Evolutionary conservation across 2,797 vertebrate species (phyloP).

Genomic region (Bovichtus diacanthus): DNA sequence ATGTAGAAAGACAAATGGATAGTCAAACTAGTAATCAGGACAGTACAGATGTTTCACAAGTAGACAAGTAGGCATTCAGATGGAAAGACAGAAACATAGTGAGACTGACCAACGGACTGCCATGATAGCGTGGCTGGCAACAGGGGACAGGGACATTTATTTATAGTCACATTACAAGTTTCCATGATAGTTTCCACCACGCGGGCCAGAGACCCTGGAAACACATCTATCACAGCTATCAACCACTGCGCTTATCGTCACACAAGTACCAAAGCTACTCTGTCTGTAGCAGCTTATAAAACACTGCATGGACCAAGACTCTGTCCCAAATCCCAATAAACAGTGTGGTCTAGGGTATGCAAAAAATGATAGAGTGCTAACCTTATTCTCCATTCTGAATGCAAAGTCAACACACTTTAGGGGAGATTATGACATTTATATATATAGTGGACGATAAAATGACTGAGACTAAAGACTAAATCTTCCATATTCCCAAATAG

Average conservation of each 20-base stretch:
- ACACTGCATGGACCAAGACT: neutral
- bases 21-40: neutral
- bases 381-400: neutral
- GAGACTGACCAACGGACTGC: neutral
- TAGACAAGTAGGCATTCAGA: neutral
- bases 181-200: constrained; percentile 76
- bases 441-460: no score
- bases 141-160: constrained; percentile 69
- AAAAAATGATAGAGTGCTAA: neutral
- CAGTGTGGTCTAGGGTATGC: neutral
- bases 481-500: neutral
- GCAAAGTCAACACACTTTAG: neutral
- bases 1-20: neutral
- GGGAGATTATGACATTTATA: neutral
- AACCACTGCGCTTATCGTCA: constrained; percentile 59
- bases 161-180: constrained; percentile 78
- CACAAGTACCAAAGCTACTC: constrained; percentile 44
- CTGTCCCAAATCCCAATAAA: constrained; percentile 10
- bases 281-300: constrained; percentile 52
- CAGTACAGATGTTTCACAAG: constrained; percentile 15
- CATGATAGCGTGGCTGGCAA: constrained; percentile 58
- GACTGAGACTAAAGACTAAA: neutral
- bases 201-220: constrained; percentile 63
- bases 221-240: constrained; percentile 61
- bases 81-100: neutral